phyloP scores from a whole-genome alignment of 2,113 vertebrate genomes.

The Pitta sordida region DNA sequence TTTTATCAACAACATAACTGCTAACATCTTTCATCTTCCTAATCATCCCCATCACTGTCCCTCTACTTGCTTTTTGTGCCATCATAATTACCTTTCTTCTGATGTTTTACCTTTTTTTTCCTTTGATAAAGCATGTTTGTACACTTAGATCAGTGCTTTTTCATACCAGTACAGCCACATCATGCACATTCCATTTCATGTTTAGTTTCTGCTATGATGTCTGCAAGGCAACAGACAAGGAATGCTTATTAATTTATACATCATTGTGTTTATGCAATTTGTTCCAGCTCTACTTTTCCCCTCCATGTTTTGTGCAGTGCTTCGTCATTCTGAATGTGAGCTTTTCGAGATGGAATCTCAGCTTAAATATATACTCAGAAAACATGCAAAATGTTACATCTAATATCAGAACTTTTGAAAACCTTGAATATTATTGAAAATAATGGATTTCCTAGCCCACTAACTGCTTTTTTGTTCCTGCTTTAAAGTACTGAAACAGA shows the following conservation, averaged over 20 bases:
- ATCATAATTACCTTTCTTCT: neutral
- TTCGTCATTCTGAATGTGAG: neutral
- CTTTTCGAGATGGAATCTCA: neutral
- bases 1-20: neutral
- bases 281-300: neutral
- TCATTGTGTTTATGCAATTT: fast-evolving
- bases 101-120: neutral
- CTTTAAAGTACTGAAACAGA: neutral
- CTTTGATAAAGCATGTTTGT: neutral
- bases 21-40: neutral
- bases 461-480: neutral
- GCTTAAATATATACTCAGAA: neutral
- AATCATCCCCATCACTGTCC: neutral
- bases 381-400: neutral
- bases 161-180: neutral
- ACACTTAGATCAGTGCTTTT: neutral
- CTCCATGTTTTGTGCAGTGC: neutral
- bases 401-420: neutral
- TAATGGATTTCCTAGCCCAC: neutral
- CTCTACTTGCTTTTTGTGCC: neutral
- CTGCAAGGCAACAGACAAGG: neutral
- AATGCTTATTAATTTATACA: neutral
- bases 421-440: neutral
- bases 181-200: neutral
- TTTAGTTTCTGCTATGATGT: neutral